These are phyloP conservation scores for Caenorhabditis afra DNA, from an alignment of 2,888 invertebrate species.

Conservation along the genomic window DNA sequence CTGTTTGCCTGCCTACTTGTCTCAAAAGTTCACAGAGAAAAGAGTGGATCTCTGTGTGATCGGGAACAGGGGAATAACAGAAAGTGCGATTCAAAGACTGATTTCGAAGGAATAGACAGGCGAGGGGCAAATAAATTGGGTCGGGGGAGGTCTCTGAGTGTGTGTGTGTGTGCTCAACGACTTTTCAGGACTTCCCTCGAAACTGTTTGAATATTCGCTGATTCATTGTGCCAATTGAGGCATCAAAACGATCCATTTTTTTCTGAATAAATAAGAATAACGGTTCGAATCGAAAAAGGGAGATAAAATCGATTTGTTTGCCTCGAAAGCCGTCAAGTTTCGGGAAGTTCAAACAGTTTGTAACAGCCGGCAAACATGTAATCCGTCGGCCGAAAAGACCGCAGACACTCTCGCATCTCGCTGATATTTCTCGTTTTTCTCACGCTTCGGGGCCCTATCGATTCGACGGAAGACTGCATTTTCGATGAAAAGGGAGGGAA, in stretches of 20 bases:
- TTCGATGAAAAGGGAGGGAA: too few species aligned
- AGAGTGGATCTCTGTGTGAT: too few species aligned
- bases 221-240: background rate
- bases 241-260: background rate
- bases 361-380: slow-evolving; percentile 34
- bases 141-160: slow-evolving; percentile 41
- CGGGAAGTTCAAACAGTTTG: slow-evolving; percentile 18
- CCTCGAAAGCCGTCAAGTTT: slow-evolving; percentile 13
- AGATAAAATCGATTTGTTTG: background rate
- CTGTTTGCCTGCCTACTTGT: too few species aligned
- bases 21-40: too few species aligned
- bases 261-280: background rate
- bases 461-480: too few species aligned
- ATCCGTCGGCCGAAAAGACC: slow-evolving; percentile 5
- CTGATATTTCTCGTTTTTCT: too few species aligned
- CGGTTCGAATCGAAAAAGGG: background rate
- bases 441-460: too few species aligned
- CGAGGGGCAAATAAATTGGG: slow-evolving; percentile 15
- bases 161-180: slow-evolving; percentile 34
- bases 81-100: slow-evolving; percentile 18
- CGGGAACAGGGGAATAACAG: background rate
- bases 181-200: slow-evolving; percentile 43
- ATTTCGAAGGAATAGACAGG: too few species aligned
- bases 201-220: slow-evolving; percentile 1
- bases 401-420: background rate